These are phyloP conservation scores for Sepiola atlantica DNA, from an alignment of 2,888 invertebrate genomes.

Conservation along the genomic window DNA sequence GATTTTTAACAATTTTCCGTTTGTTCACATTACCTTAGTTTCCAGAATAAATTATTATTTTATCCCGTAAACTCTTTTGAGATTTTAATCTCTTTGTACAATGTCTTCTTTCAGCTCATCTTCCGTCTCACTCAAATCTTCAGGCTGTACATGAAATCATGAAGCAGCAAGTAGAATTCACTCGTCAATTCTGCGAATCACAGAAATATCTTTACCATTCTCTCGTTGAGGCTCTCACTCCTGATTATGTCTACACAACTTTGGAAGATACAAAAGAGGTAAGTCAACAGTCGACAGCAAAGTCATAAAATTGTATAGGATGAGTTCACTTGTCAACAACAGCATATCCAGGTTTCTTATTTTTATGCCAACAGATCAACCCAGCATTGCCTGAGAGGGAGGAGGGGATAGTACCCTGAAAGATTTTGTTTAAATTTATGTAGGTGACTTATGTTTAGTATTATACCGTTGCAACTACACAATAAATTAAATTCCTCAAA, in stretches of 20 bases:
- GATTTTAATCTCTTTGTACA: neutral
- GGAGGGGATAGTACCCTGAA: neutral
- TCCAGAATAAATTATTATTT: neutral
- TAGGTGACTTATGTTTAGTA: no score
- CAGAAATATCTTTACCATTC: slow-evolving; percentile 63
- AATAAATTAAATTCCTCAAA: no score
- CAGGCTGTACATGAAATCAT: slow-evolving; percentile 68
- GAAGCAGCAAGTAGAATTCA: slow-evolving; percentile 66
- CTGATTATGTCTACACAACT: slow-evolving; percentile 66
- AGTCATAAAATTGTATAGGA: neutral
- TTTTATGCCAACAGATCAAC: no score
- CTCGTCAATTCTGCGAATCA: slow-evolving; percentile 61
- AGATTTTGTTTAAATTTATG: neutral
- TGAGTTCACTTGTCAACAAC: neutral
- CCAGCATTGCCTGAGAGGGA: no score
- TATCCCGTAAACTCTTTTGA: neutral
- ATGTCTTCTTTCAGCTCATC: neutral
- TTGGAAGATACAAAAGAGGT: slow-evolving; percentile 68
- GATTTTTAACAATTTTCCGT: no score
- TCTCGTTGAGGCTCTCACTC: slow-evolving; percentile 58
- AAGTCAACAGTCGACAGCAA: neutral
- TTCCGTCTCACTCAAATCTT: slow-evolving; percentile 51
- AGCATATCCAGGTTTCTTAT: no score
- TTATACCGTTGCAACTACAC: no score
- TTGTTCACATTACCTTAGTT: neutral